A percentile compares a stretch with the other conserved stretches of the same genome.
Evolutionary conservation across 2,888 invertebrate species (phyloP).

Genomic region (Pyrrhosoma nymphula): DNA sequence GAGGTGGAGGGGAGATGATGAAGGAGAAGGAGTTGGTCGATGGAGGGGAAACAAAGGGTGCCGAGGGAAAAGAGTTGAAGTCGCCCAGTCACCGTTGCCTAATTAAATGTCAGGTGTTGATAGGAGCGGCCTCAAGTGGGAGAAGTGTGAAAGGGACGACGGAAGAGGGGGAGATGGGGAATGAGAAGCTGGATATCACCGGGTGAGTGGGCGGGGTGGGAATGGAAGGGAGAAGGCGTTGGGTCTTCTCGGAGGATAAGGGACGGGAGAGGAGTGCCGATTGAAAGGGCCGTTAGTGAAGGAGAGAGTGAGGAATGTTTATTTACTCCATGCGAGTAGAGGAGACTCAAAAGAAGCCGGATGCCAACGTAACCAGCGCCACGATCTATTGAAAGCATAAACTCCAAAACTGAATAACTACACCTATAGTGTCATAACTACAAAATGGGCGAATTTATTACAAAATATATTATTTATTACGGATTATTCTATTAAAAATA

Average conservation of each 20-base stretch:
- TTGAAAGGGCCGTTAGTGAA: background rate
- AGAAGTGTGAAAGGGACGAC: background rate
- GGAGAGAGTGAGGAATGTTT: background rate
- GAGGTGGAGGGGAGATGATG: background rate
- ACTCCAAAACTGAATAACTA: background rate
- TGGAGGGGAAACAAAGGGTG: background rate
- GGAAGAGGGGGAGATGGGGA: background rate
- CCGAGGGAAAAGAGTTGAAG: conserved; percentile 6
- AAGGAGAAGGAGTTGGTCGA: background rate
- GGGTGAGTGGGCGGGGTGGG: background rate
- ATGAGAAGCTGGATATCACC: background rate
- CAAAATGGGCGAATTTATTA: too few species aligned
- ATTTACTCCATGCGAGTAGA: background rate
- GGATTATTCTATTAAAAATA: too few species aligned
- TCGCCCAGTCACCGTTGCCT: conserved; percentile 23
- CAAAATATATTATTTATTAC: too few species aligned
- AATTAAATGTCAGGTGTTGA: conserved; percentile 39
- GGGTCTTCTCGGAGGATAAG: background rate
- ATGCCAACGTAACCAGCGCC: too few species aligned
- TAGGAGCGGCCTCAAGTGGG: conserved; percentile 2
- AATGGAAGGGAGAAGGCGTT: background rate
- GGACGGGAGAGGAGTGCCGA: background rate
- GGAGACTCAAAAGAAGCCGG: background rate
- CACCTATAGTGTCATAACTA: too few species aligned
- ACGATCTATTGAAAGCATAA: background rate